Evolutionary conservation across 2,888 invertebrate genomes (phyloP).

Genomic region (Heterodera filipjevi): DNA sequence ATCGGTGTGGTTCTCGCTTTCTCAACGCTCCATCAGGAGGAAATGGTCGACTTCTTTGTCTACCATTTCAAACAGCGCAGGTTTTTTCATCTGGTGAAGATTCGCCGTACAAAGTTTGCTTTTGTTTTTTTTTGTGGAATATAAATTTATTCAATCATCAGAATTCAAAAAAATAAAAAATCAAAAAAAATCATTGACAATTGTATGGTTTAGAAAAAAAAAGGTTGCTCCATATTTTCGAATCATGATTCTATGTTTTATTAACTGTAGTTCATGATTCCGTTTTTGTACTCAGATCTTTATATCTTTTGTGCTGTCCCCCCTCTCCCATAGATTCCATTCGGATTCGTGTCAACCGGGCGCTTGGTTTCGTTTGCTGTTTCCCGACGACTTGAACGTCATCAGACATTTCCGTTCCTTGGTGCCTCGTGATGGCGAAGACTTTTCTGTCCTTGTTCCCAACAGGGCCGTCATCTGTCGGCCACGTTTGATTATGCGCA

Average conservation of each 20-base stretch:
- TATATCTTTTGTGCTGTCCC: too few species aligned
- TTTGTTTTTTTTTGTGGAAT: too few species aligned
- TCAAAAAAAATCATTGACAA: too few species aligned
- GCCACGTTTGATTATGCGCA: not conserved
- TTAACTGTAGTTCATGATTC: too few species aligned
- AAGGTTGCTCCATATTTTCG: too few species aligned
- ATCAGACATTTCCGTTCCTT: not conserved
- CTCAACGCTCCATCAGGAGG: too few species aligned
- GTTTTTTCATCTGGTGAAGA: not conserved
- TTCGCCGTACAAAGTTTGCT: not conserved
- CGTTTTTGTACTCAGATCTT: too few species aligned
- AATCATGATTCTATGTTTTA: too few species aligned
- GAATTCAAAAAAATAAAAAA: too few species aligned
- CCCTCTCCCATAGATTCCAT: too few species aligned
- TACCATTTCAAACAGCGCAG: not conserved
- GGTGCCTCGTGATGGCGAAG: not conserved
- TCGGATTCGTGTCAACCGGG: not conserved
- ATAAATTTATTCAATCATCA: not conserved
- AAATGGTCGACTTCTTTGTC: not conserved
- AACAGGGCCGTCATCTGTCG: not conserved
- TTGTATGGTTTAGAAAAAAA: too few species aligned
- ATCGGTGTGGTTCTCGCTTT: too few species aligned
- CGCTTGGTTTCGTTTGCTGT: not conserved
- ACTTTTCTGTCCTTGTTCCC: not conserved
- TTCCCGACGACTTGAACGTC: not conserved